Evolutionary conservation across 2,888 invertebrate species (phyloP).

Genomic region (Steinernema carpocapsae): DNA sequence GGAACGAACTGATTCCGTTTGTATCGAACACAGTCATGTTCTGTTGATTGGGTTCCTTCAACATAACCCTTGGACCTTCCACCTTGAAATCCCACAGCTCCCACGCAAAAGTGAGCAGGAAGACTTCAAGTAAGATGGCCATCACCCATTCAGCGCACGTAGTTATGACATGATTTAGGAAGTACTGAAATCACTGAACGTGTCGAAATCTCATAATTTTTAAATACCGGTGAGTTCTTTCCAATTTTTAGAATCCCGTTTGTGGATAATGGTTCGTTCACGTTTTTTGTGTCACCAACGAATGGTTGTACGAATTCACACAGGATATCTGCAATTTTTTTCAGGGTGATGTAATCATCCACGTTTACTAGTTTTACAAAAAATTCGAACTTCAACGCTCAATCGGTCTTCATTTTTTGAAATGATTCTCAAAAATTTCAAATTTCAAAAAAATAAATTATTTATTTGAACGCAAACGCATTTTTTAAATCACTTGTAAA

Average conservation of each 20-base stretch:
- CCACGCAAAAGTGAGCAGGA: conserved; percentile 36
- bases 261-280: background rate
- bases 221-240: background rate
- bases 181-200: conserved; percentile 24
- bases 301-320: conserved; percentile 11
- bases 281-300: background rate
- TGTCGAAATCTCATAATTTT: background rate
- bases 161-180: conserved; percentile 36
- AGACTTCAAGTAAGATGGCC: conserved; percentile 28
- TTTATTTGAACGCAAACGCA: no score
- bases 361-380: no score
- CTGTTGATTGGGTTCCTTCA: background rate
- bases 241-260: conserved; percentile 14
- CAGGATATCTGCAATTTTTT: background rate
- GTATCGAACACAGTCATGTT: background rate
- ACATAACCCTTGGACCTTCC: conserved; percentile 33
- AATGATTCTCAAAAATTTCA: no score
- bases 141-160: conserved; percentile 37
- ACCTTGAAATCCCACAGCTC: conserved; percentile 35
- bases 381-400: no score
- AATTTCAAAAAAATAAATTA: background rate
- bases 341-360: no score
- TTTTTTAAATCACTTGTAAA: no score
- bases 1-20: conserved; percentile 7
- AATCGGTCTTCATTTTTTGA: no score